These are phyloP conservation scores for Dexiosoma caninum DNA, from an alignment of 2,888 invertebrate genomes.

Conservation along the genomic window DNA sequence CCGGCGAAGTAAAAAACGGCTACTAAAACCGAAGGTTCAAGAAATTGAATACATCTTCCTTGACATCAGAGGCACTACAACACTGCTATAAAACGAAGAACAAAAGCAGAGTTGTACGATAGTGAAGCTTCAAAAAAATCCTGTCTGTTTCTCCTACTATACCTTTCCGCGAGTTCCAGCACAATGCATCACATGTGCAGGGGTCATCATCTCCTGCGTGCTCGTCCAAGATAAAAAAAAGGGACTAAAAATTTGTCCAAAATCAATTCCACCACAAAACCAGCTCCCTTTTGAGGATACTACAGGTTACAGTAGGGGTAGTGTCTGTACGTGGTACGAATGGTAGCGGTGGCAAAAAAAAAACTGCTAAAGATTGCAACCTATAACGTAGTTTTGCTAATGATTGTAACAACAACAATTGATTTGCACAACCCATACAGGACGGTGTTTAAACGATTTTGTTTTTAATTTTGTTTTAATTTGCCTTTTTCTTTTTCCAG, in stretches of 20 bases:
- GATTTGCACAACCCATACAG: constrained; percentile 19
- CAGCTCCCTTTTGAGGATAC: neutral
- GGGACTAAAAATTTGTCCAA: neutral
- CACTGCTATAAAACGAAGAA: too few relatives aligned
- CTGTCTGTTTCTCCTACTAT: too few relatives aligned
- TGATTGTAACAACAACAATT: constrained; percentile 53
- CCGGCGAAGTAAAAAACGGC: too few relatives aligned
- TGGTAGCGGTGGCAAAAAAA: constrained; percentile 35
- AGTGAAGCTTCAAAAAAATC: too few relatives aligned
- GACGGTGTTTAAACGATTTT: constrained; percentile 42
- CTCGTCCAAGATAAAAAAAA: neutral
- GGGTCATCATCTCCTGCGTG: too few relatives aligned
- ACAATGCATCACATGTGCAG: too few relatives aligned
- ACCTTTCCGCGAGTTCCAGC: too few relatives aligned
- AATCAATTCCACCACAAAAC: constrained; percentile 6
- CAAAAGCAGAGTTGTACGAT: too few relatives aligned
- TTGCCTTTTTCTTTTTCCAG: neutral
- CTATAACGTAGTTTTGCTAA: constrained; percentile 53
- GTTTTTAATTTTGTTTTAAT: neutral
- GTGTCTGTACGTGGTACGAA: neutral
- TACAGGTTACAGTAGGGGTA: neutral
- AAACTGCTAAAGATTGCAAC: constrained; percentile 57
- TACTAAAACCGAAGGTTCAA: too few relatives aligned
- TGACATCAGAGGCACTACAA: too few relatives aligned
- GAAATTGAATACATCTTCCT: too few relatives aligned